Percentiles rank a stretch among this genome's conserved stretches.
These are phyloP conservation scores for Hirtodrosophila confusa DNA, from an alignment of 2,888 invertebrate species.

Conservation along the genomic window DNA sequence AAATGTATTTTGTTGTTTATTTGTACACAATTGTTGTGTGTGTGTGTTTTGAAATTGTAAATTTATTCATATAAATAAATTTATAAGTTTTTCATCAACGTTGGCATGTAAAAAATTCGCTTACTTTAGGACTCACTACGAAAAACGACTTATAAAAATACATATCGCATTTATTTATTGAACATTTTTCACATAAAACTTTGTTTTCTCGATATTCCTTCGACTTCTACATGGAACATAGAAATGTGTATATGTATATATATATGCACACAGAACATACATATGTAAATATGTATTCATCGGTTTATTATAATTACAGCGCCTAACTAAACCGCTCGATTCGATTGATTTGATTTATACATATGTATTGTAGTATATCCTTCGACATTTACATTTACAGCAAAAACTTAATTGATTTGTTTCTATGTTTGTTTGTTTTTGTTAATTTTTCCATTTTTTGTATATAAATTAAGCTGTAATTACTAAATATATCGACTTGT, in stretches of 20 bases:
- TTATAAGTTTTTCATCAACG: conserved; percentile 44
- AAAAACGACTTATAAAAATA: conserved; percentile 79
- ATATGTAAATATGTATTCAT: conserved; percentile 34
- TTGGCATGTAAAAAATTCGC: conserved; percentile 71
- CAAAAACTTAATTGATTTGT: conserved; percentile 41
- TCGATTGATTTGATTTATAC: conserved; percentile 42
- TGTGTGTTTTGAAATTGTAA: conserved; percentile 31
- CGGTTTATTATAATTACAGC: conserved; percentile 34
- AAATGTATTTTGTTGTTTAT: conserved; percentile 62
- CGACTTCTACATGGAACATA: conserved; percentile 53
- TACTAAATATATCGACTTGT: conserved; percentile 51
- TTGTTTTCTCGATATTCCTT: conserved; percentile 36
- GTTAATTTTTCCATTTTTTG: conserved; percentile 3
- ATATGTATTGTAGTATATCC: conserved; percentile 31
- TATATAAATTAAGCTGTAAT: conserved; percentile 45
- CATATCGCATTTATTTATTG: conserved; percentile 70
- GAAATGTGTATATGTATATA: conserved; percentile 4
- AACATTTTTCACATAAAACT: conserved; percentile 59
- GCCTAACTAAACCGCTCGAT: conserved; percentile 44
- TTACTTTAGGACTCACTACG: conserved; percentile 56
- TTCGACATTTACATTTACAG: conserved; percentile 53
- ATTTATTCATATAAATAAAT: conserved; percentile 68
- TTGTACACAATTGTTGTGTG: conserved; percentile 68
- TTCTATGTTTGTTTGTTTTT: conserved; percentile 15
- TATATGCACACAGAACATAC: conserved; percentile 21